These are phyloP conservation scores for Rhagologus leucostigma DNA, from an alignment of 2,113 vertebrate genomes.

Conservation along the genomic window DNA sequence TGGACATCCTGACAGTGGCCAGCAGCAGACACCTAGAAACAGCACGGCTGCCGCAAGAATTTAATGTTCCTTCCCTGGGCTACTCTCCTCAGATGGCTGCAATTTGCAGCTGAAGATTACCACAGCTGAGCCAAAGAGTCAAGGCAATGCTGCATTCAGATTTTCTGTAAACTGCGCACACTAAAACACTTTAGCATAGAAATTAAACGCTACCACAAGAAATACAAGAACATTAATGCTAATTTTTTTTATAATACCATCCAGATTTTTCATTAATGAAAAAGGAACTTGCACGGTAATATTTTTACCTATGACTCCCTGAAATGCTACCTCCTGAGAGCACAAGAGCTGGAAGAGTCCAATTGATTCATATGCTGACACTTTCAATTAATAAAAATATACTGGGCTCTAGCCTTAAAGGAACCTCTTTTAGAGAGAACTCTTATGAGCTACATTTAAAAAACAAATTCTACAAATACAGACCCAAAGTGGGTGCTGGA, in stretches of 20 bases:
- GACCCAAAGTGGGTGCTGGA: not conserved
- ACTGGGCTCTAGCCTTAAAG: not conserved
- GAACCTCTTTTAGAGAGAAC: not conserved
- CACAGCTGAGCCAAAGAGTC: not conserved
- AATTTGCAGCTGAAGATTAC: not conserved
- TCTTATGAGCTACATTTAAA: not conserved
- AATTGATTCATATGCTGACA: not conserved
- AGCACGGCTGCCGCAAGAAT: not conserved
- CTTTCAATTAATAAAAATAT: not conserved
- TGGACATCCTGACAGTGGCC: not conserved
- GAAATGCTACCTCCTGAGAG: not conserved
- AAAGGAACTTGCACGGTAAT: not conserved
- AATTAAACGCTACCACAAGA: not conserved
- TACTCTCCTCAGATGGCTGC: not conserved
- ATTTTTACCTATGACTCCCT: not conserved
- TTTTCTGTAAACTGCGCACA: not conserved
- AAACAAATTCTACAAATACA: accelerated
- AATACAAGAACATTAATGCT: not conserved
- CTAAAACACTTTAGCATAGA: not conserved
- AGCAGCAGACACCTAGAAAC: not conserved
- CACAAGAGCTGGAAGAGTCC: not conserved
- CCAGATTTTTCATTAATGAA: not conserved
- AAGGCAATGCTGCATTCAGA: not conserved
- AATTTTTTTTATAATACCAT: not conserved
- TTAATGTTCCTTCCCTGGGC: not conserved